Conservation (phyloP, 2,113 vertebrate genomes). For the Heteronetta atricapilla region DNA sequence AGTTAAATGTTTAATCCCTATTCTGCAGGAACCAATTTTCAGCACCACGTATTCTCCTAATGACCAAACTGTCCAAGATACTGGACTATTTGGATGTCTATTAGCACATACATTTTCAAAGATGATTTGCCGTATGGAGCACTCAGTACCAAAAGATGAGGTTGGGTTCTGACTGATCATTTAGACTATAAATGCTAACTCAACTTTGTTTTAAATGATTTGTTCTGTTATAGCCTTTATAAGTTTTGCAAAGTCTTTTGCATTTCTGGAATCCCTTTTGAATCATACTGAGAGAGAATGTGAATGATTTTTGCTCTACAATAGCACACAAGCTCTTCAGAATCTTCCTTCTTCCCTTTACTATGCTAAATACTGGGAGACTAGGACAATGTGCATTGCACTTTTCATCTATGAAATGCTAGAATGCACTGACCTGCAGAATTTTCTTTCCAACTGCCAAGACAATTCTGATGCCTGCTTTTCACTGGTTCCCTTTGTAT, state of each 20-base stretch:
- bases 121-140: neutral
- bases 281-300: fast-evolving
- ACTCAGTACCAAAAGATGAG: neutral
- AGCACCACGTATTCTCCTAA: neutral
- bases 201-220: neutral
- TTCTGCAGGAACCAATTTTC: neutral
- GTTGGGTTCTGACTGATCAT: neutral
- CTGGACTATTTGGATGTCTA: neutral
- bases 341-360: neutral
- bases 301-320: neutral
- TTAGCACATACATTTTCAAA: neutral
- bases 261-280: neutral
- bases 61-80: neutral
- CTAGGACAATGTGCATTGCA: neutral
- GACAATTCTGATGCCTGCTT: neutral
- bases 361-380: neutral
- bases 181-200: neutral
- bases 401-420: neutral
- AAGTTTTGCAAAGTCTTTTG: neutral
- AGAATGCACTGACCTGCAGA: neutral
- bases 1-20: neutral
- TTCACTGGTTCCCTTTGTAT: neutral
- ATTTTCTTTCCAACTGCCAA: neutral
- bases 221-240: neutral
- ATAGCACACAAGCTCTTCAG: fast-evolving